Base-by-base conservation (phyloP, 2,888 invertebrate species). In the Thyatira batis region DNA sequence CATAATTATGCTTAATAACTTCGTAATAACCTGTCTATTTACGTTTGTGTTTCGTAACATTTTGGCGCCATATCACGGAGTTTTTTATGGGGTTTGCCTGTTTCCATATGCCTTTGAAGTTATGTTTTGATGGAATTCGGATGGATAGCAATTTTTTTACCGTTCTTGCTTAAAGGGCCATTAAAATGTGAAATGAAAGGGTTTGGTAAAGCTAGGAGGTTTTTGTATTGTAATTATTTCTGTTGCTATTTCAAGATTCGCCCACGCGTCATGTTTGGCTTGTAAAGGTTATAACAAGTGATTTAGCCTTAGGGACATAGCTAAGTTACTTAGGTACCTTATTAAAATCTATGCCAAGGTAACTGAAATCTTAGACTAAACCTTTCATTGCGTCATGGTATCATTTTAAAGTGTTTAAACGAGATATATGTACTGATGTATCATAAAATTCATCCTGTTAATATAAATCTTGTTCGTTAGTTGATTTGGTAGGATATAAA, bases 1-100 rank as follows among this genome's bases (percentile, higher is more conserved):
- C 76, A 78, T 81, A 82, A 85, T 83, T 79, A 78, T 75, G 61
- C 60, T 69, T 78, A 81, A 78, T 79, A 78, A 76, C 69, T 69
- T 58, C 54, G 69, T 71, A 71, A 73, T 71, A 69, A 65, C 59
- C 55, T 51, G 13, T 45, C n/a, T 27, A 45, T 58, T 55, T 63
- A 53, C 55, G 48, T 13, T 55, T 60, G 39, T 23, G 23, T 63
- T 70, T 71, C 67, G 67, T 62, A 71, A 71, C 56, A 58, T 67
- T 72, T 74, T 69, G 72, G 75, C 74, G 78, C 76, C 75, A 67
- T 65, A 53, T 53, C 50, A 48, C 25, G 17, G 17, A 55, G 52
- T 57, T 49, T 56, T 60, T 64, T 65, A 49, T 51, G 49, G 49
- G 11, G 33, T 33, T 13, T 33, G 33, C n/a, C 6, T 39, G 39